These are phyloP conservation scores for Lepidurus couesii DNA, from an alignment of 1,140 invertebrate genomes.

Conservation along the genomic window DNA sequence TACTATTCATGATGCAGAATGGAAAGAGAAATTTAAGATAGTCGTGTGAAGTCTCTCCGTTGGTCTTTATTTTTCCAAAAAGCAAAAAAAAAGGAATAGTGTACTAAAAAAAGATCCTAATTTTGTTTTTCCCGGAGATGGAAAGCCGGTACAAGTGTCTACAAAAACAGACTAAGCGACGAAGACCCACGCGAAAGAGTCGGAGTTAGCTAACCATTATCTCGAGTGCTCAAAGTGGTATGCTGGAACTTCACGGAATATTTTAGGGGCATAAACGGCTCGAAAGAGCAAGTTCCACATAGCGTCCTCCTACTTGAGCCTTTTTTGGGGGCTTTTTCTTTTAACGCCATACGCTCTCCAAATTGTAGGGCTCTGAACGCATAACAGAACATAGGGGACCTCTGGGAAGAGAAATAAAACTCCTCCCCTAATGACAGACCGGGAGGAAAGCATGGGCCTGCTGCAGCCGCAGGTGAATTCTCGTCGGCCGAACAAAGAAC, in stretches of 20 bases:
- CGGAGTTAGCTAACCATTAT: constrained; percentile 16
- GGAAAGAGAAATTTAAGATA: too few species aligned
- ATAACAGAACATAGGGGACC: constrained; percentile 18
- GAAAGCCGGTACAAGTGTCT: not conserved
- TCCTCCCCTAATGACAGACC: constrained; percentile 20
- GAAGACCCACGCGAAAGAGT: not conserved
- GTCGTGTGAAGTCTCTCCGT: too few species aligned
- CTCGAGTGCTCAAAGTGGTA: constrained; percentile 18
- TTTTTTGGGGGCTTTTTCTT: not conserved
- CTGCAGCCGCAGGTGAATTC: constrained; percentile 8
- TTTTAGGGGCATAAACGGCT: not conserved
- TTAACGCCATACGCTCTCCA: not conserved
- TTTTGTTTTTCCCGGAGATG: not conserved
- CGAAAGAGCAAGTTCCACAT: not conserved
- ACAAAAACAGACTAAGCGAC: not conserved
- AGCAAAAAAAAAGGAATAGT: not conserved
- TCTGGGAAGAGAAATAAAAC: constrained; percentile 10
- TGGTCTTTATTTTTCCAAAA: not conserved
- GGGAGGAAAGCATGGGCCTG: not conserved
- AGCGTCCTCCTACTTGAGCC: not conserved
- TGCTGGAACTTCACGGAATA: not conserved
- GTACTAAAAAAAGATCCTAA: not conserved
- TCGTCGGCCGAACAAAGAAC: constrained; percentile 12
- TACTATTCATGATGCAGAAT: too few species aligned
- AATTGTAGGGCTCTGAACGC: not conserved